Conservation (phyloP, 2,888 invertebrate genomes). For the Philonicus albiceps region DNA sequence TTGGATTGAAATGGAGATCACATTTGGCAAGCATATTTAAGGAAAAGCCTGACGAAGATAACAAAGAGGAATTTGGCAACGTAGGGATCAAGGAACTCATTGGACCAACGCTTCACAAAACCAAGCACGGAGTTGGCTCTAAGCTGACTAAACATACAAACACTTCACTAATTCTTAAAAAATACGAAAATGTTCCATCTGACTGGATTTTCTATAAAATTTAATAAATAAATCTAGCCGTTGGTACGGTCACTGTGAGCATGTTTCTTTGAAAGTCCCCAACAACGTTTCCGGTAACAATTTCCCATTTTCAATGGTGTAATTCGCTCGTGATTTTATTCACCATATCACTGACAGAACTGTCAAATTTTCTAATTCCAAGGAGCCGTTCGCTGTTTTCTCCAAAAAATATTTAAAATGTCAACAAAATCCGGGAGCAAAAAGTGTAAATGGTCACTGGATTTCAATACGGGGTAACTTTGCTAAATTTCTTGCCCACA, state of each 20-base stretch:
- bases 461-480: slow-evolving; percentile 69
- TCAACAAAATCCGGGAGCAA: slow-evolving; percentile 58
- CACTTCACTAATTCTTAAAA: too few relatives aligned
- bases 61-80: too few relatives aligned
- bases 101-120: too few relatives aligned
- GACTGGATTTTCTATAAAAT: neutral
- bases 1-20: too few relatives aligned
- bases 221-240: neutral
- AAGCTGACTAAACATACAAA: too few relatives aligned
- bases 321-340: neutral
- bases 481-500: neutral
- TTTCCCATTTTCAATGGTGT: neutral
- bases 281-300: neutral
- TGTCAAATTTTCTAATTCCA: neutral
- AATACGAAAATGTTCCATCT: neutral
- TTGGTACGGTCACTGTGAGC: neutral
- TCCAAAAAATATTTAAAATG: slow-evolving; percentile 53
- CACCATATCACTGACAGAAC: neutral
- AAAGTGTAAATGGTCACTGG: slow-evolving; percentile 73
- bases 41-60: too few relatives aligned
- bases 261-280: neutral
- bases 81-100: too few relatives aligned
- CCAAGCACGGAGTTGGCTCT: too few relatives aligned
- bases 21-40: too few relatives aligned
- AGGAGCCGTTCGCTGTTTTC: neutral